phyloP scores from a whole-genome alignment of 2,888 invertebrate species.

The Leptinotarsa peninsularis region DNA sequence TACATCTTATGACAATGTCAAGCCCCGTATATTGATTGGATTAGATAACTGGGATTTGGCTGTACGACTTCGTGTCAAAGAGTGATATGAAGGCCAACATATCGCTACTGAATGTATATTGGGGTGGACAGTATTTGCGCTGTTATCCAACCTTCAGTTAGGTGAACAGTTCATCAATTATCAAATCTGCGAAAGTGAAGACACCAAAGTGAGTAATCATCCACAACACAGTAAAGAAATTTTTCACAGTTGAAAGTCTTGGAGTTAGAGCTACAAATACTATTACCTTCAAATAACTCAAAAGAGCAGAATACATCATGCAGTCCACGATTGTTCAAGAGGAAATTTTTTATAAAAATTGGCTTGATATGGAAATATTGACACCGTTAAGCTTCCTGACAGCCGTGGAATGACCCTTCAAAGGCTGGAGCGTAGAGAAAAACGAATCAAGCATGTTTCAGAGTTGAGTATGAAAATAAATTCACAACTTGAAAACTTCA shows the following conservation, averaged over 20 bases:
- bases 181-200: conserved; percentile 11
- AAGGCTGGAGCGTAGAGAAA: too few species aligned
- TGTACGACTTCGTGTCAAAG: conserved; percentile 28
- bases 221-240: conserved; percentile 26
- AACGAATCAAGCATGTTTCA: too few species aligned
- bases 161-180: not conserved
- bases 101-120: conserved; percentile 44
- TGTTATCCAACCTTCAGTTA: not conserved
- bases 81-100: conserved; percentile 33
- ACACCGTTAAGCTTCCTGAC: too few species aligned
- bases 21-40: conserved; percentile 21
- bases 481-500: too few species aligned
- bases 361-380: too few species aligned
- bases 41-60: conserved; percentile 30
- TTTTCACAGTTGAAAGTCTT: conserved; percentile 19
- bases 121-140: conserved; percentile 39
- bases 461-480: too few species aligned
- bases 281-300: not conserved
- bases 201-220: conserved; percentile 10
- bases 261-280: too few species aligned
- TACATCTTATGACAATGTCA: too few species aligned
- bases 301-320: too few species aligned
- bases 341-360: too few species aligned
- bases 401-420: too few species aligned
- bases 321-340: too few species aligned